These are phyloP conservation scores for Luscinia luscinia DNA, from an alignment of 2,797 vertebrate species.

Conservation along the genomic window DNA sequence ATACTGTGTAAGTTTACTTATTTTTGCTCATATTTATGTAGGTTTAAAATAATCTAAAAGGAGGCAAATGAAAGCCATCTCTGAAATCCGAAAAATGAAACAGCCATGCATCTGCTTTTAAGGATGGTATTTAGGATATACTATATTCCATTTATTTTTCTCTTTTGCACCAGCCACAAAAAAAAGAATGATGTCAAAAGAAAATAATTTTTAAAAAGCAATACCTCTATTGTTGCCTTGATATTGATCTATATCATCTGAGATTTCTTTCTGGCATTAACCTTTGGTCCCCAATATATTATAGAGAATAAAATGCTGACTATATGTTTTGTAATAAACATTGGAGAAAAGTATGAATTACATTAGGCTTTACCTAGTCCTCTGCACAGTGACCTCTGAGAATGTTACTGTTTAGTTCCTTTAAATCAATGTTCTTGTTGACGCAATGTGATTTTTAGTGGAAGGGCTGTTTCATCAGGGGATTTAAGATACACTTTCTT, in stretches of 20 bases:
- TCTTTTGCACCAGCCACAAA: neutral
- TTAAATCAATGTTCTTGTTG: neutral
- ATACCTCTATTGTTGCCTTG: neutral
- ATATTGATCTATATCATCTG: neutral
- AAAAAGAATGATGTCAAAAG: neutral
- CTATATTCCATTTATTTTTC: neutral
- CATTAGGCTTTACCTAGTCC: neutral
- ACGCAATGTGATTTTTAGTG: neutral
- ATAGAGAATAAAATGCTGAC: neutral
- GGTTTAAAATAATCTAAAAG: neutral
- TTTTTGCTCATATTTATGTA: neutral
- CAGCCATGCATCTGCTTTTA: neutral
- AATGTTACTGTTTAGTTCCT: neutral
- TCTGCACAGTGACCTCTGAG: neutral
- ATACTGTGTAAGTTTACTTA: neutral
- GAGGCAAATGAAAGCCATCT: neutral
- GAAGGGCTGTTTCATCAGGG: neutral
- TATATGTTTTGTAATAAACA: neutral
- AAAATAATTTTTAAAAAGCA: neutral
- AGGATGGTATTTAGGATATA: neutral
- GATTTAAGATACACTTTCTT: neutral
- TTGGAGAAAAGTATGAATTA: neutral
- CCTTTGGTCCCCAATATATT: neutral
- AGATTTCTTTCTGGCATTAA: neutral
- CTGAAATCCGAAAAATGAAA: neutral